These are phyloP conservation scores for Montifringilla adamsi DNA, from an alignment of 2,113 vertebrate genomes.

Conservation along the genomic window DNA sequence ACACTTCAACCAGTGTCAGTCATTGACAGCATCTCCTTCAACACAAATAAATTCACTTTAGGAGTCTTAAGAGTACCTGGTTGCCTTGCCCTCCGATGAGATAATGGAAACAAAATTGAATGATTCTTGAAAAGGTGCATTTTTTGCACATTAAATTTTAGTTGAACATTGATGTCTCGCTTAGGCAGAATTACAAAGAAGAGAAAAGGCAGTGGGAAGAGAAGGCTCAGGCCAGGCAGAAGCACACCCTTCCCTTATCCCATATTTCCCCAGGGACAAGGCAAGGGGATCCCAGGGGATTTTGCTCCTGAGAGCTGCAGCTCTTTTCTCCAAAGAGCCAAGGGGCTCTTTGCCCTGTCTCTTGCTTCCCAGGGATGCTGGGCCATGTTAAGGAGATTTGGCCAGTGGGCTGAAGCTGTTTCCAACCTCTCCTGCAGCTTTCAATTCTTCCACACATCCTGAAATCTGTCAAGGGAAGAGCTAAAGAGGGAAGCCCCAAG, in stretches of 20 bases:
- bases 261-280: background rate
- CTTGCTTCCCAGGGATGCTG: fast-evolving
- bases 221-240: background rate
- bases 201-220: background rate
- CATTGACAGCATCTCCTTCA: background rate
- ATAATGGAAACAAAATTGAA: background rate
- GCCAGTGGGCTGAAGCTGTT: background rate
- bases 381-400: too few species aligned
- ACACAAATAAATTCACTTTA: fast-evolving
- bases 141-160: background rate
- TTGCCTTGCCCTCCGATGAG: background rate
- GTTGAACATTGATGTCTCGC: fast-evolving
- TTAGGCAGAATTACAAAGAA: background rate
- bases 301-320: background rate
- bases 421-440: background rate
- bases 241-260: background rate
- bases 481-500: background rate
- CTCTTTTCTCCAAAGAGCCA: too few species aligned
- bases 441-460: background rate
- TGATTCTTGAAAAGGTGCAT: background rate
- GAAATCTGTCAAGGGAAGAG: background rate
- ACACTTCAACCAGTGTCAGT: fast-evolving
- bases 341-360: background rate
- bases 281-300: background rate
- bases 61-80: background rate